Percentiles rank a stretch among this genome's conserved stretches.
These are phyloP conservation scores for Coecobrya sp. DNA, from an alignment of 2,888 invertebrate species.

Conservation along the genomic window DNA sequence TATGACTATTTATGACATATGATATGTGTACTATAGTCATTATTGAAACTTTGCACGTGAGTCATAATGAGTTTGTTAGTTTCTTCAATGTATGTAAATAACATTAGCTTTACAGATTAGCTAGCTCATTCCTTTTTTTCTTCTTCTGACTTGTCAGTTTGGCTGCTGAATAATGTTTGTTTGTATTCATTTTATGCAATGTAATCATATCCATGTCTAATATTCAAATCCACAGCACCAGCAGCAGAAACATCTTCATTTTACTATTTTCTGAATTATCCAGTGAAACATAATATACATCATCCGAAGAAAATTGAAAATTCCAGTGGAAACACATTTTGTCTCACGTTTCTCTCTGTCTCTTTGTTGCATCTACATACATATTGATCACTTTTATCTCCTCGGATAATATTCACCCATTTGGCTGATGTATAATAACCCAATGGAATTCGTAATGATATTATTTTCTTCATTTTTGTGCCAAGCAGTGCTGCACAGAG, in stretches of 20 bases:
- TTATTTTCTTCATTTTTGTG: neutral
- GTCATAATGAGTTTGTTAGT: slow-evolving; percentile 81
- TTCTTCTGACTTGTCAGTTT: slow-evolving; percentile 9
- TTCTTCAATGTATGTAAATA: slow-evolving; percentile 76
- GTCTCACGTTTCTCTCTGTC: slow-evolving; percentile 21
- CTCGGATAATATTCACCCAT: neutral
- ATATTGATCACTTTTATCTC: neutral
- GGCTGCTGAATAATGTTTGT: slow-evolving; percentile 39
- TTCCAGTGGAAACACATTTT: slow-evolving; percentile 38
- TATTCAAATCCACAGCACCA: slow-evolving; percentile 8
- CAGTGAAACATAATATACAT: slow-evolving; percentile 15
- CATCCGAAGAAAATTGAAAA: slow-evolving; percentile 54
- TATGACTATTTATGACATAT: neutral
- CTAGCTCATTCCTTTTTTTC: slow-evolving; percentile 14
- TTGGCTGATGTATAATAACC: neutral
- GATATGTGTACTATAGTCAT: slow-evolving; percentile 67
- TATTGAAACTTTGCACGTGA: slow-evolving; percentile 80
- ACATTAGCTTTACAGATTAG: slow-evolving; percentile 67
- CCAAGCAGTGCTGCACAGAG: neutral
- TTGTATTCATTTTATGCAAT: slow-evolving; percentile 30
- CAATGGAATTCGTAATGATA: neutral
- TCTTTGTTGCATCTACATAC: neutral
- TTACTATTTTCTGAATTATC: neutral
- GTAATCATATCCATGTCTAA: slow-evolving; percentile 35
- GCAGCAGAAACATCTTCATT: slow-evolving; percentile 14